Evolutionary conservation across 2,113 vertebrate species (phyloP), one percentile per base, ranked within the genome.

Genomic region (Orycteropus afer): DNA sequence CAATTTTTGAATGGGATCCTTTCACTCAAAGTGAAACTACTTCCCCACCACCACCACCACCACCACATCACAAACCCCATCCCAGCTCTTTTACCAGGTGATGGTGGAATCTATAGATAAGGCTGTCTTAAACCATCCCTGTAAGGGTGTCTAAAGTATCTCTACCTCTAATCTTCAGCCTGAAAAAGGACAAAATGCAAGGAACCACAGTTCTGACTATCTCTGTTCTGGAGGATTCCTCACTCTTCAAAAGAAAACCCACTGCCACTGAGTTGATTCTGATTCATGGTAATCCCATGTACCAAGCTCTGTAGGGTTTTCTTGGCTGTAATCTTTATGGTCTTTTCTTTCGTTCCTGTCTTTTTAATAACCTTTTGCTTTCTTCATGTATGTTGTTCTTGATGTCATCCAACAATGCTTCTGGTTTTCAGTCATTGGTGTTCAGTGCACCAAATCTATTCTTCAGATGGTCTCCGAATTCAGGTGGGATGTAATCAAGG

Each of bases 41-140:
- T 14, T 6, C 5, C 4, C 5, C 7, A 45, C 13, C 18, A 27
- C 14, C 12, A 10, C 13, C 18, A 22, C 10, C 25, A n/a, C 47
- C 1, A 2, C 65, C n/a, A 8, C 37, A 3, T 11, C 40, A 7
- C 23, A 61, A 7, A 7, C 0, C 25, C 47, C 32, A 27, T 25
- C 13, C 18, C 27, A 25, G 25, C 37, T 93, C 42, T 63, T n/a
- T 78, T 71, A 23, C 17, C 20, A 34, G 65, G 27, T 22, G 18
- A 15, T 45, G n/a, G 10, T 11, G 11, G 59, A 76, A n/a, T 55
- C 71, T 57, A 34, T 3, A 81, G 73, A 67, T 61, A 65, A 1
- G 11, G 32, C 27, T 32, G 61, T 29, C 29, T 32, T 17, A 67
- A n/a, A 17, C 63, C 63, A n/a, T n/a, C 13, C 2, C 4, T 71